Evolutionary conservation across 1,140 invertebrate genomes (phyloP).

Genomic region (Nymphalis io): DNA sequence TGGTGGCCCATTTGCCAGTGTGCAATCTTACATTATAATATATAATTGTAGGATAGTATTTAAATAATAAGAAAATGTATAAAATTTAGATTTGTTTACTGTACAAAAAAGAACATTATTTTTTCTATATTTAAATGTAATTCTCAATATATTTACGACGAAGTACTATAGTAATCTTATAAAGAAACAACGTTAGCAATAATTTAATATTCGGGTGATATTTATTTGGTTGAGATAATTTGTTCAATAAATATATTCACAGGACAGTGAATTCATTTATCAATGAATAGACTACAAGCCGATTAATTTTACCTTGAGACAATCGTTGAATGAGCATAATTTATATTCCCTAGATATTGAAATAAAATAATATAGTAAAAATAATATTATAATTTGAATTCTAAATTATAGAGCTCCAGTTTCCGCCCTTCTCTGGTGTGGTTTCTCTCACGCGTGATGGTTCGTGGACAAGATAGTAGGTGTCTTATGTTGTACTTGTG

Average conservation of each 20-base stretch:
- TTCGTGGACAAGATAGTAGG: no score
- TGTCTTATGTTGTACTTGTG: no score
- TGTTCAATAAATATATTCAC: conserved; percentile 3
- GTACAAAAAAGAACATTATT: conserved; percentile 1
- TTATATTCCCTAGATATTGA: not conserved
- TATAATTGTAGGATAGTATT: no score
- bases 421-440: no score
- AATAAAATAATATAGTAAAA: no score
- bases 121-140: not conserved
- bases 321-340: not conserved
- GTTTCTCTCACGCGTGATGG: no score
- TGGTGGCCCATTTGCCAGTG: no score
- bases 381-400: no score
- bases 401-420: no score
- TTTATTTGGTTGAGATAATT: not conserved
- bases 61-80: no score
- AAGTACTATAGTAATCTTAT: not conserved
- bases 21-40: no score
- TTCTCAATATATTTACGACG: not conserved
- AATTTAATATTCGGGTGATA: conserved; percentile 1
- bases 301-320: not conserved
- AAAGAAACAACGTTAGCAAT: not conserved
- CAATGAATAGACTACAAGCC: not conserved
- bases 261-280: not conserved
- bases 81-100: no score